A percentile compares a stretch with the other conserved stretches of the same genome.
Evolutionary conservation across 2,888 invertebrate genomes (phyloP).

Genomic region (Catocala fraxini): DNA sequence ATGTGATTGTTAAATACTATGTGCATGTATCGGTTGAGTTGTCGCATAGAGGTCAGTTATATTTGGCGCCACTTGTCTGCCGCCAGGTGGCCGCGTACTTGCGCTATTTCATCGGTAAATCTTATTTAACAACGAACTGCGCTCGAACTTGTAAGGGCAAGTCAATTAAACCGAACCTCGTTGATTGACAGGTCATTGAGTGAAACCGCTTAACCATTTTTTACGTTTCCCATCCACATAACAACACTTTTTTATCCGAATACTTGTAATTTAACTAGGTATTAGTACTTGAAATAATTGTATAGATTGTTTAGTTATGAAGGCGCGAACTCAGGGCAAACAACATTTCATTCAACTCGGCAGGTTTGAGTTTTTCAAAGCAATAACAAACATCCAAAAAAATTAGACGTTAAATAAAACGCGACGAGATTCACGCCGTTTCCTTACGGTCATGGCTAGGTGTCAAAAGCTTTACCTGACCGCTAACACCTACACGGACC

Average conservation of each 20-base stretch:
- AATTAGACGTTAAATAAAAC: constrained; percentile 75
- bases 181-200: constrained; percentile 67
- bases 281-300: constrained; percentile 40
- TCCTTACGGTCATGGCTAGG: constrained; percentile 73
- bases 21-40: constrained; percentile 28
- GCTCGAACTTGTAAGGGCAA: constrained; percentile 54
- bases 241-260: constrained; percentile 40
- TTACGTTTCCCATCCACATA: constrained; percentile 28
- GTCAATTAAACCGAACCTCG: constrained; percentile 51
- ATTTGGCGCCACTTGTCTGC: constrained; percentile 66
- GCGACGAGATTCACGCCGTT: constrained; percentile 81
- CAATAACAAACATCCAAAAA: constrained; percentile 75
- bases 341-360: constrained; percentile 60
- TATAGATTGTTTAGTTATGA: constrained; percentile 26
- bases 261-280: constrained; percentile 31
- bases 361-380: constrained; percentile 58
- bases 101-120: constrained; percentile 60
- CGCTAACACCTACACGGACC: constrained; percentile 75
- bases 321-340: constrained; percentile 43
- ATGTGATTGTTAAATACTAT: constrained; percentile 32
- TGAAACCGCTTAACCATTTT: constrained; percentile 42
- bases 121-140: constrained; percentile 47
- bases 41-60: constrained; percentile 58
- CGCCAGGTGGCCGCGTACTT: constrained; percentile 59
- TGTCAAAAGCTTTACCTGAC: constrained; percentile 87